These are phyloP conservation scores for Vanessa cardui DNA, from an alignment of 2,888 invertebrate genomes.

Conservation along the genomic window DNA sequence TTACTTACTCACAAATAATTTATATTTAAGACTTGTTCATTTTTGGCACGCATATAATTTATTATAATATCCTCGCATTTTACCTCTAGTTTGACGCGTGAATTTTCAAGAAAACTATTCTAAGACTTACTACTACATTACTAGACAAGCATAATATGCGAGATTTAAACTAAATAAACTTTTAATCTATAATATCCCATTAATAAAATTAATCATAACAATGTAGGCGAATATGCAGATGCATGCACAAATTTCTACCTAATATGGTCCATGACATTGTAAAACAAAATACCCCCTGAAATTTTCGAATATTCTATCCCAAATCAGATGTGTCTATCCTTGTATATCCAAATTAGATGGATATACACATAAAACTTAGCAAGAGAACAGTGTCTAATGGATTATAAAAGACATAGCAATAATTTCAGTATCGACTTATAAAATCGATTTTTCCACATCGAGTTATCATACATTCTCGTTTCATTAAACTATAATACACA, in stretches of 20 bases:
- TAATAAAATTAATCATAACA: neutral
- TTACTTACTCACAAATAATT: neutral
- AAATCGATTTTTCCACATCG: too few species aligned
- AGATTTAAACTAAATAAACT: neutral
- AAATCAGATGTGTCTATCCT: neutral
- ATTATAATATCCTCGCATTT: neutral
- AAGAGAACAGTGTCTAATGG: neutral
- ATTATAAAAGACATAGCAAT: too few species aligned
- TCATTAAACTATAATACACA: too few species aligned
- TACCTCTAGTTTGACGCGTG: neutral
- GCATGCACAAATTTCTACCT: conserved; percentile 1
- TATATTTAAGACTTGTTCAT: neutral
- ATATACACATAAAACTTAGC: neutral
- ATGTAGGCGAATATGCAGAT: conserved; percentile 1
- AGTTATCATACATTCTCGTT: too few species aligned
- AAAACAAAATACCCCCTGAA: neutral
- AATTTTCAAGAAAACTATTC: neutral
- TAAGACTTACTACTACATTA: neutral
- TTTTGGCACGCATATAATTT: conserved; percentile 4
- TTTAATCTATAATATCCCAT: neutral
- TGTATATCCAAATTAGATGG: neutral
- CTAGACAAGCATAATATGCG: neutral
- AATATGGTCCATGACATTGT: conserved; percentile 5
- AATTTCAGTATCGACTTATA: neutral
- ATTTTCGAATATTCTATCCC: neutral